Evolutionary conservation across 2,797 vertebrate species (phyloP), one percentile per base, ranked within the genome.

Genomic region (Mormyrus hasselquistii): DNA sequence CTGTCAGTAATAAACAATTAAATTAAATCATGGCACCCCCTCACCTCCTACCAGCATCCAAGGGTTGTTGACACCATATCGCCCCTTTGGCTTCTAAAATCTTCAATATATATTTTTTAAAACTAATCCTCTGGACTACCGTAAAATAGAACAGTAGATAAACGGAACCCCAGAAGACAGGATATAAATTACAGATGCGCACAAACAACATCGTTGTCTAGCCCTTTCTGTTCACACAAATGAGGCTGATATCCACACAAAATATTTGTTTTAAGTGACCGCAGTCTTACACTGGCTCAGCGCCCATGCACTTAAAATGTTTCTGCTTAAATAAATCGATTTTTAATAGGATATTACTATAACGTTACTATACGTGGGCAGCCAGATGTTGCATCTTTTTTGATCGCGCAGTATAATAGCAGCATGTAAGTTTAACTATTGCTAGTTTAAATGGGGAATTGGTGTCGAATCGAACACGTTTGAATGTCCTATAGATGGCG

Each of bases 71-170:
- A 97, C 97, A 97, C 97, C 96, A 97, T 94, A 96, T 95, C 96
- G 94, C 93, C 96, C 95, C 95, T 92, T 93, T 92, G 96, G 96
- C 95, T 93, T 95, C 96, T 93, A 96, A 95, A 93, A 95, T 94
- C 95, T 95, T 96, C 96, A 97, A 97, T 98, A 97, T 98, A 97
- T 96, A 96, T 94, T 8, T 96, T 95, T 95, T 97, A 96, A 95
- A 96, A 79, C 38, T 19, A 44, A 79, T 44, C 16, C 2, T 94
- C 10, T 95, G 96, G 96, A 97, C 98, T 98, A 97, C 97, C 97
- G 98, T 98, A 97, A 97, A 94, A 97, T 94, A 94, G 94, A 95
- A 94, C 95, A 92, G 96, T 96, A 95, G 96, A 94, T 95, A 96
- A 92, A 96, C 96, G 95, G n/a, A 55, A 4, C 7, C 94, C 94